Base-by-base conservation (phyloP, 2,113 vertebrate genomes). In the Gyps fulvus region DNA sequence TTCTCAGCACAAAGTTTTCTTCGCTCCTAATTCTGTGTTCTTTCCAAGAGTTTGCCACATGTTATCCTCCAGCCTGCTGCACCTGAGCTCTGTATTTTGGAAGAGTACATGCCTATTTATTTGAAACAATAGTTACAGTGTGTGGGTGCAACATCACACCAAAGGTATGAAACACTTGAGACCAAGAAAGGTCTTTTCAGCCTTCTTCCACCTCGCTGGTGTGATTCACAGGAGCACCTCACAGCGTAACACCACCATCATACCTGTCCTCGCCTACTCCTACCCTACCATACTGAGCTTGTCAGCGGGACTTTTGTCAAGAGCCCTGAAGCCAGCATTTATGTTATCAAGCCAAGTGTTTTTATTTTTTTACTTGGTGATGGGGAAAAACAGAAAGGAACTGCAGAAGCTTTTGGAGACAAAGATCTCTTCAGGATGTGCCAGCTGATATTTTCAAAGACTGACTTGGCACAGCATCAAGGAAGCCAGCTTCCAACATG, bases 241-340 rank as follows among this genome's bases (percentile, higher is more conserved):
- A 76, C 89, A 87, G 84, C 7, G 0, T 83, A 97, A 87, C 94
- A 84, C 81, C 55, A 80, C 42, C 34, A 78, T 70, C 62, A 22
- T 61, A 95, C 93, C 94, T 88, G 74, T 91, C 93, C 78, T 91
- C 78, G 3, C 87, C 93, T 89, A 72, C 89, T 95, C 95, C 96
- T 52, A 87, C 81, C 45, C 40, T 6, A 62, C 54, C 45, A 76
- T 31, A 77, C 50, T 67, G 47, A 69, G 62, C 78, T 62, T 87
- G 57, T 95, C 95, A 93, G 66, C 7, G 1, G 34, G 66, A 91
- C 89, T 95, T 82, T 58, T 87, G 61, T 76, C 10, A 0, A 62
- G 49, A 84, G 78, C 72, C 20, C 31, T 45, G 40, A 85, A 95
- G 71, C n/a, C 58, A 86, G n/a, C 29, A 34, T 69, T 90, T 84